Evolutionary conservation across 2,113 vertebrate species (phyloP), one percentile per base, ranked within the genome.

Genomic region (Saguinus midas): DNA sequence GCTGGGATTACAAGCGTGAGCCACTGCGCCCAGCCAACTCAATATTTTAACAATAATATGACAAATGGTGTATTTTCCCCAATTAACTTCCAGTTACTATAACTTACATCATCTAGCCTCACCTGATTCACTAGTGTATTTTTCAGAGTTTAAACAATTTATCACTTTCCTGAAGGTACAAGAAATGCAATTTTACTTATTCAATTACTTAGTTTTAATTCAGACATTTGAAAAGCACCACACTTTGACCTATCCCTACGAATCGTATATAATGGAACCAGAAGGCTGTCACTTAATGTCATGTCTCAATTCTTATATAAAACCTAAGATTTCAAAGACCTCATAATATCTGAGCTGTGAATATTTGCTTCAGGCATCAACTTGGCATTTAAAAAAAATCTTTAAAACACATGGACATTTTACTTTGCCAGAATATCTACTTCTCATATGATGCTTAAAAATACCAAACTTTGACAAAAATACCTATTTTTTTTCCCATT

Each of bases 331-430:
- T 95, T 98, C 93, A 97, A 88, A 84, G 97, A 90, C 94, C 90
- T 93, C 91, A 80, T 97, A 92, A 97, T 96, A 96, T 97, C 95
- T 96, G 97, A 97, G 96, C 93, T 95, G 73, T 40, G 81, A 98
- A 83, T 86, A 91, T 96, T 98, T 96, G 81, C 96, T 45, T 61
- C 68, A 97, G 97, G 88, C 81, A 97, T 72, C 86, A 95, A 17
- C 17, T 94, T 97, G 96, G 64, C 92, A 97, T 97, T 98, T 97
- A 78, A 96, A 96, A 91, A 55, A 87, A 37, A 72, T 92, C 35
- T 85, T 92, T 93, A 94, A 88, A 98, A 96, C 89, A 43, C 87
- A 95, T 0, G 0, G 94, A 97, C 75, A 66, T 73, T 96, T 98
- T 83, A 61, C 6, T 96, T 87, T 96, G 76, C 70, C 95, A 91